Base-by-base conservation (phyloP, 2,888 invertebrate genomes). In the Athalia circularis region DNA sequence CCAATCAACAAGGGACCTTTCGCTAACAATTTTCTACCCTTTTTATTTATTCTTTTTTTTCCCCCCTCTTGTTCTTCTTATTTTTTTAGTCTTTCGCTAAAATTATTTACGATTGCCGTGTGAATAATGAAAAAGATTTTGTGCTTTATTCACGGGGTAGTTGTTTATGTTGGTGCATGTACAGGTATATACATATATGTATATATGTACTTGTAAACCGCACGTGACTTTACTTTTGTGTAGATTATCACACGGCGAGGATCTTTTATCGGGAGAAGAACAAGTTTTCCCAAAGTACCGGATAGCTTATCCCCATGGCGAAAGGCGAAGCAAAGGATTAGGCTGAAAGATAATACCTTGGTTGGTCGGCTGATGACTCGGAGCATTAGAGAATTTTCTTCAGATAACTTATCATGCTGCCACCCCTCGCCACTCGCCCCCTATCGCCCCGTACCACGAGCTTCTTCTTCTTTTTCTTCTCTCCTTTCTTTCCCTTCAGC, bases 381-480 rank as follows among this genome's bases (percentile, higher is more conserved):
- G 77, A 77, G 82, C 82, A 81, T 84, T 81, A 82, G 81, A 81
- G 82, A 81, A 82, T 84, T 62, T 75, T 82, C 80, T 81, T 75
- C 77, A 76, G 81, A 82, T 82, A 81, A 81, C 80, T 82, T 85
- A 85, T 86, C 84, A 79, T 62, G 79, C 74, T n/a, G 48, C 61
- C 77, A 50, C 54, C 78, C 70, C 57, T 59, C 67, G 68, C 75
- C 15, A 62, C 54, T 45, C 61, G 13, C n/a, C 50, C 72, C 67
- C 70, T 7, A 65, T 70, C 70, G 70, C 4, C 15, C 74, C n/a
- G 9, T 45, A 61, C 7, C 5, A 54, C 43, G n/a, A 11, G 8
- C 5, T 9, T 52, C 9, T 29, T 15, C 67, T 54, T 9, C 13
- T n/a, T 72, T 45, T 47, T 48, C 47, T 5, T 57, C 57, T 54